These are phyloP conservation scores for Lucinisca nassula DNA, from an alignment of 2,888 invertebrate species.

Conservation along the genomic window DNA sequence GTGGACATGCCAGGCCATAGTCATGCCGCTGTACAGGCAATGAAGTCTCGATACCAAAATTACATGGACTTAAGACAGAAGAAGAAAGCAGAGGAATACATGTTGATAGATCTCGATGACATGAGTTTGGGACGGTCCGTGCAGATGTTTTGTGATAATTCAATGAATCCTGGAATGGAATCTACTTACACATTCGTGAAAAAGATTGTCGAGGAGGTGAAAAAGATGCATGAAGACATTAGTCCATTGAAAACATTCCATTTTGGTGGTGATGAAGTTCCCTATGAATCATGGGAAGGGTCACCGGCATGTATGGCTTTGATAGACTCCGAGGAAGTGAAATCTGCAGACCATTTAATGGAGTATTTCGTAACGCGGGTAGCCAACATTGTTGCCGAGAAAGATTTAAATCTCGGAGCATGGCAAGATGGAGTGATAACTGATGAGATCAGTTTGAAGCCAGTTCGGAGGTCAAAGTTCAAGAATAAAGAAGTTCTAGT, in stretches of 20 bases:
- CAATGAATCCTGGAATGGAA: conserved; percentile 85
- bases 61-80: conserved; percentile 67
- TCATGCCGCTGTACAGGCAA: conserved; percentile 83
- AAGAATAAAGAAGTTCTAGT: conserved; percentile 76
- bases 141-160: conserved; percentile 85
- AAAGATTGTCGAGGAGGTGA: conserved; percentile 80
- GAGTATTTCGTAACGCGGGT: conserved; percentile 80
- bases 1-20: conserved; percentile 86
- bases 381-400: conserved; percentile 71
- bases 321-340: conserved; percentile 67
- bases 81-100: conserved; percentile 70
- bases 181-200: conserved; percentile 84
- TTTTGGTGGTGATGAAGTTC: conserved; percentile 86
- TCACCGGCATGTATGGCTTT: conserved; percentile 80
- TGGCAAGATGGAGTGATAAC: conserved; percentile 80
- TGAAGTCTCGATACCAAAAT: conserved; percentile 78
- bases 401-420: conserved; percentile 73
- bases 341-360: conserved; percentile 72
- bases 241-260: conserved; percentile 81
- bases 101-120: conserved; percentile 74
- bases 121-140: conserved; percentile 74
- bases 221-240: conserved; percentile 79
- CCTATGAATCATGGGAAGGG: conserved; percentile 81
- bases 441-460: conserved; percentile 63
- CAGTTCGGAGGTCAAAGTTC: conserved; percentile 70